These are phyloP conservation scores for Erythrocercus mccallii DNA, from an alignment of 2,113 vertebrate genomes.

Conservation along the genomic window DNA sequence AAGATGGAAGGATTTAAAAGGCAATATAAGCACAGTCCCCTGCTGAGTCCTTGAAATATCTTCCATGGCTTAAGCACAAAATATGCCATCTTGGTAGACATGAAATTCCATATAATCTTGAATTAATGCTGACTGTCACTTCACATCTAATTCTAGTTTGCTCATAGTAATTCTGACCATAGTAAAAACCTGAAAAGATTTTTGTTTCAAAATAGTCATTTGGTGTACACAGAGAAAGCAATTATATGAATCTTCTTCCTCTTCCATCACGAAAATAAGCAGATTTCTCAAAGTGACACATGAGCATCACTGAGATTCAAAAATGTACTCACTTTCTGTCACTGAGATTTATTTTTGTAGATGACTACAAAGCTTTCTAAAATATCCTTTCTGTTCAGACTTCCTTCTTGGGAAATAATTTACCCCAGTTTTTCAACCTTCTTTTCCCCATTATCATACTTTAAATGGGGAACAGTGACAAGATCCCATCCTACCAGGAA, in stretches of 20 bases:
- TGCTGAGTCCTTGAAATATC: not conserved
- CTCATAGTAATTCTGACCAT: not conserved
- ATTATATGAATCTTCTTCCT: not conserved
- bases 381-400: not conserved
- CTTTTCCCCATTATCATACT: not conserved
- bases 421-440: not conserved
- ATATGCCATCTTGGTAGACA: not conserved
- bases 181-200: not conserved
- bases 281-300: not conserved
- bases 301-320: not conserved
- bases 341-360: not conserved
- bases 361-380: not conserved
- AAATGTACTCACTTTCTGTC: not conserved
- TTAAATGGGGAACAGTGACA: not conserved
- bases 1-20: not conserved
- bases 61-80: not conserved
- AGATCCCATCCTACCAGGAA: not conserved
- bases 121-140: not conserved
- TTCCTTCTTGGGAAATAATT: not conserved
- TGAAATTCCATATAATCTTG: not conserved
- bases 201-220: not conserved
- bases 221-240: not conserved
- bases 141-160: not conserved
- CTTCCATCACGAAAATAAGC: not conserved
- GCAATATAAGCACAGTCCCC: not conserved